phyloP scores from a whole-genome alignment of 2,113 vertebrate genomes.

The Phalacrocorax carbo region DNA sequence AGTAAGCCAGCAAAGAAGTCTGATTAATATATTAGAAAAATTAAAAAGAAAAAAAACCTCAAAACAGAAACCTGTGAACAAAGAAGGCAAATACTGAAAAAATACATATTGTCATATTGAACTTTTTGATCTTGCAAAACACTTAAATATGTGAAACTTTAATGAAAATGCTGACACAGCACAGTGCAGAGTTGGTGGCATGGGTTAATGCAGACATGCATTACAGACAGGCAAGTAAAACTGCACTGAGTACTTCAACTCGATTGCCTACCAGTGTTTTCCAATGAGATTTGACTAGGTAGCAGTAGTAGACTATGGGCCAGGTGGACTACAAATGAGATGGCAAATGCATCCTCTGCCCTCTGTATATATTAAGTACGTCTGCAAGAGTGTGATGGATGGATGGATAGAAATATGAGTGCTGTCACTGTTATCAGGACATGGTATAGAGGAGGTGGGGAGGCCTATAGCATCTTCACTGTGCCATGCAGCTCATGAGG shows the following conservation, averaged over 20 bases:
- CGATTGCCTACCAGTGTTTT: not conserved
- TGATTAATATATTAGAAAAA: not conserved
- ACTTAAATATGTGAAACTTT: not conserved
- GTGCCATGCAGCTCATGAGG: rapidly evolving
- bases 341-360: not conserved
- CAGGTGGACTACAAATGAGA: rapidly evolving
- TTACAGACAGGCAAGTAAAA: not conserved
- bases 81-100: not conserved
- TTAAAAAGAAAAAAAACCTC: not conserved
- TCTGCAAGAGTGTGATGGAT: not conserved
- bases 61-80: not conserved
- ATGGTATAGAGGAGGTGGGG: not conserved
- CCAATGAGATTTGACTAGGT: not conserved
- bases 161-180: not conserved
- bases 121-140: not conserved
- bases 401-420: not conserved
- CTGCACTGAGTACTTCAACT: not conserved
- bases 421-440: not conserved
- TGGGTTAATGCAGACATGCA: not conserved
- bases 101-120: not conserved
- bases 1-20: not conserved
- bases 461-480: not conserved
- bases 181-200: rapidly evolving
- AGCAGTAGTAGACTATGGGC: not conserved
- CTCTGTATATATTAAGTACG: not conserved